Conservation (phyloP, 2,888 invertebrate genomes). For the Melanophora roralis region DNA sequence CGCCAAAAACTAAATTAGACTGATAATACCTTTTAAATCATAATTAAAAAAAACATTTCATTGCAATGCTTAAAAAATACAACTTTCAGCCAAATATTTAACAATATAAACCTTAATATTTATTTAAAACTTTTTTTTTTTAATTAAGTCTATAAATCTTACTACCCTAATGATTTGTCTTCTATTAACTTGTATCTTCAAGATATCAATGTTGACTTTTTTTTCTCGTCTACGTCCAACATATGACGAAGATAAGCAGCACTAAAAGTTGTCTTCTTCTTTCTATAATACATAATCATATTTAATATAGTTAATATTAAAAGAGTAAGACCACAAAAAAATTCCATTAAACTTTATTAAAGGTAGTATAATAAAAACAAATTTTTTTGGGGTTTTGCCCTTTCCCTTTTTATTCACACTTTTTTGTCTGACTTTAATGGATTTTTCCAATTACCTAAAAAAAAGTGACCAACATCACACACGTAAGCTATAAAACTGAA, state of each 20-base stretch:
- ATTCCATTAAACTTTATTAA: constrained; percentile 50
- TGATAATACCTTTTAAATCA: too few species aligned
- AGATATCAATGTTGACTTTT: constrained; percentile 35
- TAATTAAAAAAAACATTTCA: too few species aligned
- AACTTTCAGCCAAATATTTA: too few species aligned
- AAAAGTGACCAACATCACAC: constrained; percentile 38
- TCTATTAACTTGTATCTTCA: background rate
- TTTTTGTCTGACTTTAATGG: background rate
- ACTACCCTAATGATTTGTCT: too few species aligned
- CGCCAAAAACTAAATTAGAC: too few species aligned
- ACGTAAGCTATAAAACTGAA: constrained; percentile 36
- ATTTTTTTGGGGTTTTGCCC: background rate
- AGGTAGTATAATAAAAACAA: constrained; percentile 39
- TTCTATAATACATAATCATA: background rate
- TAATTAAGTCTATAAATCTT: too few species aligned
- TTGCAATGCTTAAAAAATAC: too few species aligned
- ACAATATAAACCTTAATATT: too few species aligned
- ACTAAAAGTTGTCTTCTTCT: background rate
- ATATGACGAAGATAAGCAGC: background rate
- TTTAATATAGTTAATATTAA: background rate
- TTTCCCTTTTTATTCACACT: background rate
- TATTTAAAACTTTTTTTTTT: too few species aligned
- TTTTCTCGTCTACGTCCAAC: background rate
- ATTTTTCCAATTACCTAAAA: background rate
- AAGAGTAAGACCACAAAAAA: constrained; percentile 14